Evolutionary conservation across 2,888 invertebrate genomes (phyloP).

Genomic region (Drosophila nr. medialis): DNA sequence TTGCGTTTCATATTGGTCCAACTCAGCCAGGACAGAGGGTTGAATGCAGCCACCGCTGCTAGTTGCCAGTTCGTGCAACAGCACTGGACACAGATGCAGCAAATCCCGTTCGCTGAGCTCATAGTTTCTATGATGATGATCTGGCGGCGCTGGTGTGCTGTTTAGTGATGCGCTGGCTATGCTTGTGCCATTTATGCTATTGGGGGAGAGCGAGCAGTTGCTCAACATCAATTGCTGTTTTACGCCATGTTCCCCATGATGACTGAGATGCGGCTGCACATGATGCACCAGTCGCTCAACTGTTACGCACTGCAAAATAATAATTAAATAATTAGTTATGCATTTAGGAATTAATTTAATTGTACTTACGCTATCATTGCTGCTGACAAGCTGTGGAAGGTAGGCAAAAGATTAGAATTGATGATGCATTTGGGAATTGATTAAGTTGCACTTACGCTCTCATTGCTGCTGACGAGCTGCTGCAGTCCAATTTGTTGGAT

Average conservation of each 20-base stretch:
- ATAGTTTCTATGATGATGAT: constrained; percentile 47
- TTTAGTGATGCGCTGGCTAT: constrained; percentile 39
- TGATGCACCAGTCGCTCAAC: constrained; percentile 72
- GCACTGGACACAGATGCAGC: constrained; percentile 88
- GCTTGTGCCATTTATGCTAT: constrained; percentile 43
- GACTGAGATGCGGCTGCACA: constrained; percentile 70
- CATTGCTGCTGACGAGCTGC: constrained; percentile 84
- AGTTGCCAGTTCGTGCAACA: constrained; percentile 88
- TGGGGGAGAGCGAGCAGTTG: constrained; percentile 56
- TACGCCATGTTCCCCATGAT: constrained; percentile 41
- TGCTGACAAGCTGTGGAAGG: constrained; percentile 83
- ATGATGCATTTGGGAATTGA: neutral
- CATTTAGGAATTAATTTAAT: neutral
- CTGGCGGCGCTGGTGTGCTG: constrained; percentile 11
- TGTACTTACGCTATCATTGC: constrained; percentile 60
- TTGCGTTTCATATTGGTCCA: constrained; percentile 60
- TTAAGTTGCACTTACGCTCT: constrained; percentile 47
- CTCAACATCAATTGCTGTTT: constrained; percentile 30
- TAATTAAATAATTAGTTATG: neutral
- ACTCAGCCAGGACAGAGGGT: constrained; percentile 76
- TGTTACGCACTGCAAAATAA: constrained; percentile 65
- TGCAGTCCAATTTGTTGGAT: constrained; percentile 87
- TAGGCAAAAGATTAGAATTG: neutral
- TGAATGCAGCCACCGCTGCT: constrained; percentile 87
- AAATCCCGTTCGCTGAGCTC: constrained; percentile 72